A percentile compares a stretch with the other conserved stretches of the same genome.
These are phyloP conservation scores for Coluber constrictor DNA, from an alignment of 2,797 vertebrate genomes.

Conservation along the genomic window DNA sequence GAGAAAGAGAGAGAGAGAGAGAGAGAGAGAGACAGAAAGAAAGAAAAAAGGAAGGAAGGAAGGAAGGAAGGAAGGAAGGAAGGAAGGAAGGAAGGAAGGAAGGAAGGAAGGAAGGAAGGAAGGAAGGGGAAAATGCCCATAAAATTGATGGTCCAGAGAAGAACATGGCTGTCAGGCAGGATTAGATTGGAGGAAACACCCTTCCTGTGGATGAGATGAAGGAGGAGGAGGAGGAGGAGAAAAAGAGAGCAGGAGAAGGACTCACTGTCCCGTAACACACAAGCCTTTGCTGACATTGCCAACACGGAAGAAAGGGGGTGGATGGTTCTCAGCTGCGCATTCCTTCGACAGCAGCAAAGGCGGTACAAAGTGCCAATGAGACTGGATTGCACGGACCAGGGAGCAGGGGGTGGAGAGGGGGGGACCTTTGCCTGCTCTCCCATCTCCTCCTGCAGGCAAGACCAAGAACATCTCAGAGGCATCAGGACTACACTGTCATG, in stretches of 20 bases:
- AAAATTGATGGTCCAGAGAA: neutral
- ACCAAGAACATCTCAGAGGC: neutral
- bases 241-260: neutral
- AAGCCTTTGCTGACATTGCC: neutral
- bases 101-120: no score
- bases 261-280: neutral
- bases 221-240: no score
- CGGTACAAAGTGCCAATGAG: neutral
- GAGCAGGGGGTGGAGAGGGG: neutral
- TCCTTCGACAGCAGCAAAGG: neutral
- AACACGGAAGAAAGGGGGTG: neutral
- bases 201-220: neutral
- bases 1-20: neutral
- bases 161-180: neutral
- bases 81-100: no score
- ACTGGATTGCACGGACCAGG: neutral
- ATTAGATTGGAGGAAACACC: neutral
- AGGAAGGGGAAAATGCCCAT: neutral
- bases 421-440: neutral
- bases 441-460: neutral
- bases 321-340: neutral
- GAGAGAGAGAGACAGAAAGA: neutral
- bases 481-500: neutral
- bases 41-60: no score
- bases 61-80: no score